Evolutionary conservation across 1,140 invertebrate species (phyloP), one percentile per base, ranked within the genome.

Genomic region (Drosophila sproati): DNA sequence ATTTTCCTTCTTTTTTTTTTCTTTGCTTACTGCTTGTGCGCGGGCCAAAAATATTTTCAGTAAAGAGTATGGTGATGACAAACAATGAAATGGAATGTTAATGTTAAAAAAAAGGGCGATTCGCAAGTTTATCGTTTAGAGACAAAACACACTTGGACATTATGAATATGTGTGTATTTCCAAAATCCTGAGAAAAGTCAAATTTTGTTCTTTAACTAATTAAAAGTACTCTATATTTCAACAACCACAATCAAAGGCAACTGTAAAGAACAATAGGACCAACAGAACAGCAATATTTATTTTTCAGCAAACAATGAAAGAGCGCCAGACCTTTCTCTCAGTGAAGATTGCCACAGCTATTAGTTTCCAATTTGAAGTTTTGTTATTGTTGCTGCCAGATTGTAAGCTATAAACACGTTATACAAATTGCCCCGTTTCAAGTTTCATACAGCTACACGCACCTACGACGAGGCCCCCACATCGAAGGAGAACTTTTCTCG

Each of bases 361-460:
- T 77, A 79, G 68, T 77, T 77, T 77, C 52, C 28, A 76, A 78
- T 77, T 77, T 79, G 34, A 72, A 76, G 45, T 32, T 72, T 52
- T 28, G 4, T n/a, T 31, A 5, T 45, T 54, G 8, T 39, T 32
- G 1, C 20, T 39, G 34, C 7, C 45, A 70, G 59, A 70, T 77
- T 79, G 73, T 66, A 55, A 54, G 64, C 77, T 60, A 77, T 80
- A 80, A 80, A 77, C 74, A 77, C 74, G 70, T 77, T 66, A 64
- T 77, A 55, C 70, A 77, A 77, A 77, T 77, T 80, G 63, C 52
- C 64, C 62, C 63, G 73, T 57, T 57, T 68, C 74, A 59, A 77
- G 74, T 68, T 62, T 62, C 77, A 51, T 56, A 57, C 62, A 45
- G 41, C 64, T 35, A 28, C 60, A 41, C 72, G 57, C 66, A 75